Percentiles rank a stretch among this genome's conserved stretches.
These are phyloP conservation scores for Peromyscus californicus DNA, from an alignment of 2,113 vertebrate genomes.

Conservation along the genomic window DNA sequence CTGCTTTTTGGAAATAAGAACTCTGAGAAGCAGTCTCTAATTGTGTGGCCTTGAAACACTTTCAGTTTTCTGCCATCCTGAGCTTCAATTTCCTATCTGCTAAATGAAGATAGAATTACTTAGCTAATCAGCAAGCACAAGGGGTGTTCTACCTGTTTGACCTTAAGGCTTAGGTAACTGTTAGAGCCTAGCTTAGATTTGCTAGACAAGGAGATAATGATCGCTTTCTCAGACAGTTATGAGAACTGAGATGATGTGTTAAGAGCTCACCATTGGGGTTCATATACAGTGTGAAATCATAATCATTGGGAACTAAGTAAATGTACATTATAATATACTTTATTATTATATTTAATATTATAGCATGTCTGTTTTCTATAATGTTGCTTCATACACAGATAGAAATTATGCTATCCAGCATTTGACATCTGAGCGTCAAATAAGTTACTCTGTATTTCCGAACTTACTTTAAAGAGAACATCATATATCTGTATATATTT, in stretches of 20 bases:
- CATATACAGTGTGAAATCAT: background rate
- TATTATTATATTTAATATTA: background rate
- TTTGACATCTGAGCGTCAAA: constrained; percentile 9
- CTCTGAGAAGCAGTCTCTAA: constrained; percentile 31
- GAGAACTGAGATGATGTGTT: constrained; percentile 13
- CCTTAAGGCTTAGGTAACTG: constrained; percentile 15
- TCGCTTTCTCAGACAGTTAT: constrained; percentile 21
- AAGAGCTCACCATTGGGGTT: constrained; percentile 18
- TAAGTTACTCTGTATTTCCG: constrained; percentile 29
- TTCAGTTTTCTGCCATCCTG: background rate
- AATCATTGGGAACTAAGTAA: constrained; percentile 18
- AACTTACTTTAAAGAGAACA: constrained; percentile 33
- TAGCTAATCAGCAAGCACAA: constrained; percentile 10
- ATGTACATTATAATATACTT: constrained; percentile 2
- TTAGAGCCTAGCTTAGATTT: constrained; percentile 32
- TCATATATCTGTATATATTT: constrained; percentile 2
- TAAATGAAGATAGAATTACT: constrained; percentile 33
- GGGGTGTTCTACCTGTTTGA: background rate
- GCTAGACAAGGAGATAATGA: background rate
- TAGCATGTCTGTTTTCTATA: background rate
- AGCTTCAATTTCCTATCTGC: background rate
- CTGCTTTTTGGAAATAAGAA: constrained; percentile 4
- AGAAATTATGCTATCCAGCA: constrained; percentile 9
- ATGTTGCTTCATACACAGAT: background rate
- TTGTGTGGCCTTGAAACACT: background rate